phyloP scores from a whole-genome alignment of 2,797 vertebrate species.

The Cryptoprocta ferox region DNA sequence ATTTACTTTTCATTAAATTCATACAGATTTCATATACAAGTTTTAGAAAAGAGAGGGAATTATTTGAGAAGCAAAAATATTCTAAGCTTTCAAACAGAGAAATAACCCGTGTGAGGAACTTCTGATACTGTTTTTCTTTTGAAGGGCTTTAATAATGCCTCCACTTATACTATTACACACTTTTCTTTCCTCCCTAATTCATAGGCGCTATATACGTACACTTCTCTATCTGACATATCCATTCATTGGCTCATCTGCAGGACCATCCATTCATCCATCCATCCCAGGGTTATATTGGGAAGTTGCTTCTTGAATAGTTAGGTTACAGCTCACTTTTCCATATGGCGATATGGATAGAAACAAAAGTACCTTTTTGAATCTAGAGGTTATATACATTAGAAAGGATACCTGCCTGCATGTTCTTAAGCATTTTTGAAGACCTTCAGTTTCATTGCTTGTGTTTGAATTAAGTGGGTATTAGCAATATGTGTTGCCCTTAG shows the following conservation, averaged over 20 bases:
- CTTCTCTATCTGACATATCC: not conserved
- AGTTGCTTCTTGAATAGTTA: not conserved
- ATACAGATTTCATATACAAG: not conserved
- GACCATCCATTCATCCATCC: not conserved
- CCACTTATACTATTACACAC: not conserved
- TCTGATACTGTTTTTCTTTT: not conserved
- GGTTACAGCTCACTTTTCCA: not conserved
- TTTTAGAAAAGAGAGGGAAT: not conserved
- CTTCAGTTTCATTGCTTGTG: not conserved
- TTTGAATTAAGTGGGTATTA: constrained; percentile 40
- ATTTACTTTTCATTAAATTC: not conserved
- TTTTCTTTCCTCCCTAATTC: not conserved
- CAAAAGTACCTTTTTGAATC: not conserved
- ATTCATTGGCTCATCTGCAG: not conserved
- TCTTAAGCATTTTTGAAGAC: constrained; percentile 2
- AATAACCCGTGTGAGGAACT: not conserved
- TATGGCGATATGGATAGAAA: not conserved
- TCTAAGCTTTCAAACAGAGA: constrained; percentile 15
- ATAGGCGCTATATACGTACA: not conserved
- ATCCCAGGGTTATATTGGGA: not conserved
- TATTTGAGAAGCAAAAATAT: not conserved
- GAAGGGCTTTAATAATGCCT: not conserved
- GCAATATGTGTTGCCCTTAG: not conserved
- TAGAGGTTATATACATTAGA: not conserved
- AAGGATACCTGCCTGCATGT: not conserved